Base-by-base conservation (phyloP, 1,140 invertebrate species). In the Scaptomyza pallida region DNA sequence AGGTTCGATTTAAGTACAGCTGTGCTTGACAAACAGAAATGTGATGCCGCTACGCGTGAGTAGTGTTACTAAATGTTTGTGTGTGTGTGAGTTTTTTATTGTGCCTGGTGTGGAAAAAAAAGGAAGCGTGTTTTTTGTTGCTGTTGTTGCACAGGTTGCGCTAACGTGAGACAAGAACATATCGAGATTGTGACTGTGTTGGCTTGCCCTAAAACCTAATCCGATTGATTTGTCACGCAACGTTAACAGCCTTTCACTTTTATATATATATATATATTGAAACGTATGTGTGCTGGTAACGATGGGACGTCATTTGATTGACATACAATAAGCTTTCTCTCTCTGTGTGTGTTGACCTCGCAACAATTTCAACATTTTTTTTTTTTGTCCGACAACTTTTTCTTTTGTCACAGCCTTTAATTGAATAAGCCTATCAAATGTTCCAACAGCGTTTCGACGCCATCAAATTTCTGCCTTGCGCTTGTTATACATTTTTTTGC, bases 151-250 rank as follows among this genome's bases (percentile, higher is more conserved):
- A 51, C 23, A 26, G 23, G 26, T 30, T 30, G 26, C 26, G 26
- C 26, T 30, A 30, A 30, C 26, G 26, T 57, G 60, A 60, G 67
- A 75, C 56, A 72, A 57, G 15, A 55, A 19, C 19, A 56, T 23
- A 64, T 55, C 50, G 43, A 54, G 56, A 26, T 19, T 44, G 60
- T 52, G 52, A 37, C 10, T n/a, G 33, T 26, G 33, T 12, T 37
- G 12, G 4, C 52, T 55, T 26, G 52, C 21, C 52, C 48, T 30
- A 26, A 86, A 86, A 69, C 81, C 73, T 89, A 89, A 88, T 80
- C 82, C 78, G 78, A 82, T 88, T 88, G 82, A 88, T 88, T 88
- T 82, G 82, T 78, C 78, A 88, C 78, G 83, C 83, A 78, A 78
- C 83, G 75, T 82, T 89, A 82, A 75, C 62, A 61, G 72, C 59